Evolutionary conservation across 2,888 invertebrate species (phyloP), one percentile per base, ranked within the genome.

Genomic region (Ophioninae sp.): DNA sequence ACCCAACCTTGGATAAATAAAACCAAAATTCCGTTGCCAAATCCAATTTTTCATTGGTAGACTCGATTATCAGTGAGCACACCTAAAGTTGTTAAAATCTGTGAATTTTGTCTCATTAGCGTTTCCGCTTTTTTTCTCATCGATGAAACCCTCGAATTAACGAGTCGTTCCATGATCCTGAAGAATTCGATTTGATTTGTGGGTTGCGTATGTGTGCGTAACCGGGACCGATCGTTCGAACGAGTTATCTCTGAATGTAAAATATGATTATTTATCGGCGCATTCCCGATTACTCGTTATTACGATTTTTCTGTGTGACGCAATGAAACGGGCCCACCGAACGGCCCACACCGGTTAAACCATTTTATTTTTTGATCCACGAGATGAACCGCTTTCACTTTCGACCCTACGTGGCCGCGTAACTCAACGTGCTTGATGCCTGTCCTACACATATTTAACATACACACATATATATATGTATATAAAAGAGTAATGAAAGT

Each of bases 381-480:
- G 73, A 75, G 80, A 80, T 83, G 80, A 80, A 80, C 80, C 83
- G 63, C 83, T 83, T 80, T 83, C 83, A 76, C 83, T 83, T 83
- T 80, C 76, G 83, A 73, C 41, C 82, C 79, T 75, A 75, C 69
- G 56, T 41, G 37, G 22, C 22, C 9, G 63, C 30, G 39, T 44
- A 23, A 41, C 76, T 63, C 64, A 20, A 73, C 73, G 69, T 39
- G 69, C 63, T 71, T 41, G 56, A 74, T 64, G 61, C 30, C n/a
- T 56, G 10, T 22, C 67, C 41, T 37, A 56, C 63, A 51, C 63
- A 51, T 77, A 77, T 41, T 44, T 39, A 69, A 69, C 61, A 68
- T 61, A 65, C 56, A 39, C 17, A 64, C 22, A 44, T 44, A 20
- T 59, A 20, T n/a, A 6, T 65, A 67, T 39, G 6, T 30, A 69